Evolutionary conservation across 2,113 vertebrate species (phyloP).

Genomic region (Phalacrocorax carbo): DNA sequence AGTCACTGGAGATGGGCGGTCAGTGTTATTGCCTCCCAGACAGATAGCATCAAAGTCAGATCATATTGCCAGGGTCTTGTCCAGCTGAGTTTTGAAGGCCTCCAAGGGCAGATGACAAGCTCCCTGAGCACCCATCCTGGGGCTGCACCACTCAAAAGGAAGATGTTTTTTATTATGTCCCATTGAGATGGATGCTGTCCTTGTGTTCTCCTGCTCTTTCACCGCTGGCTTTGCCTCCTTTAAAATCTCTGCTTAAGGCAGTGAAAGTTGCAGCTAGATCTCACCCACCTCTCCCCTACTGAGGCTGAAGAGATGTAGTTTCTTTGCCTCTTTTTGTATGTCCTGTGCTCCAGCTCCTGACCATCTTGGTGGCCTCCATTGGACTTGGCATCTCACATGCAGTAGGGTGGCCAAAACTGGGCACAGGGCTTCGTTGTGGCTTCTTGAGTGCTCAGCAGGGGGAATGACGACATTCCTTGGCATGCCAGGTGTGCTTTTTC

Average conservation of each 20-base stretch:
- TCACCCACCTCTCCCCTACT: not conserved
- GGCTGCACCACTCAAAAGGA: not conserved
- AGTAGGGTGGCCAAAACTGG: not conserved
- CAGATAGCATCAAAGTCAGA: not conserved
- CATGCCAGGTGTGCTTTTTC: not conserved
- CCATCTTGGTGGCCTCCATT: not conserved
- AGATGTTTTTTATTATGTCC: not conserved
- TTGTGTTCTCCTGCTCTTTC: not conserved
- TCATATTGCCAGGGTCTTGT: not conserved
- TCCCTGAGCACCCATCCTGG: not conserved
- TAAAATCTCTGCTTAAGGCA: not conserved
- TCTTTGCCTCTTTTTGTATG: not conserved
- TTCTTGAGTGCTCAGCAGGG: not conserved
- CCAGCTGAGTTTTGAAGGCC: not conserved
- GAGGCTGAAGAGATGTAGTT: not conserved
- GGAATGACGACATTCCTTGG: not conserved
- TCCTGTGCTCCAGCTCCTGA: not conserved
- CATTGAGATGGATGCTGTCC: not conserved
- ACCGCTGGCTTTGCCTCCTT: not conserved
- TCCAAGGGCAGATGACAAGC: not conserved
- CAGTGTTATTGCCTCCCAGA: not conserved
- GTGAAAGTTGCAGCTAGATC: not conserved
- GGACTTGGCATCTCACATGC: not conserved
- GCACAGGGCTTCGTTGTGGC: not conserved
- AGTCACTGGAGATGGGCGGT: not conserved